A percentile compares a stretch with the other conserved stretches of the same genome.
Evolutionary conservation across 2,888 invertebrate species (phyloP).

Genomic region (Ectropis crepuscularia): DNA sequence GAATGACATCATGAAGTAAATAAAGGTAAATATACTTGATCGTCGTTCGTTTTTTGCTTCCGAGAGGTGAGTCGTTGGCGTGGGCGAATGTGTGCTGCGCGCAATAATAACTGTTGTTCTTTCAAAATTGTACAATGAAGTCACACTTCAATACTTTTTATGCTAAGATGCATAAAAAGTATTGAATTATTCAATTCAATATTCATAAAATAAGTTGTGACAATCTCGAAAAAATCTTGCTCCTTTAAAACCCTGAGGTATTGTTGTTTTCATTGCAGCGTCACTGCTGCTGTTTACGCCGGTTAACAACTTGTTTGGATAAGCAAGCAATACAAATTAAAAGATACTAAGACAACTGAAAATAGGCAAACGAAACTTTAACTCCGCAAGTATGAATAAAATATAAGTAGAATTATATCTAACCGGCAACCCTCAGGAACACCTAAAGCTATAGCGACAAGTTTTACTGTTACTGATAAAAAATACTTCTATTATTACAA

Average conservation of each 20-base stretch:
- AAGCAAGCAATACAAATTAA: no score
- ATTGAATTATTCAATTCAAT: background rate
- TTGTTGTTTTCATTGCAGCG: no score
- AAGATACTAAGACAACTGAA: no score
- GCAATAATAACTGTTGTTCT: slow-evolving; percentile 23
- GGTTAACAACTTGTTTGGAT: no score
- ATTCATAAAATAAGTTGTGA: background rate
- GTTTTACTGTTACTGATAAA: background rate
- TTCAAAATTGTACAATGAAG: slow-evolving; percentile 2
- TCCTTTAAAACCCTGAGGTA: no score
- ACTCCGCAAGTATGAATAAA: background rate
- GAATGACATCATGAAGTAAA: slow-evolving; percentile 28
- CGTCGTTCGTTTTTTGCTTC: slow-evolving; percentile 20
- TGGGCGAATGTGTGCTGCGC: slow-evolving; percentile 21
- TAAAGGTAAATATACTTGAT: slow-evolving; percentile 16
- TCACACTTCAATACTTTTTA: slow-evolving; percentile 3
- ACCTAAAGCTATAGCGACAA: background rate
- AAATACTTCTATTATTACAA: background rate
- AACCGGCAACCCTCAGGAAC: background rate
- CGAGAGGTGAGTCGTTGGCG: slow-evolving; percentile 24
- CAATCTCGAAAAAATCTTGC: background rate
- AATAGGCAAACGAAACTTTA: no score
- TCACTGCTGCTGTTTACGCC: no score
- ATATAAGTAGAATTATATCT: background rate
- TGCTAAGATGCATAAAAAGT: background rate